Evolutionary conservation across 2,797 vertebrate species (phyloP).

Genomic region (Bradypus variegatus): DNA sequence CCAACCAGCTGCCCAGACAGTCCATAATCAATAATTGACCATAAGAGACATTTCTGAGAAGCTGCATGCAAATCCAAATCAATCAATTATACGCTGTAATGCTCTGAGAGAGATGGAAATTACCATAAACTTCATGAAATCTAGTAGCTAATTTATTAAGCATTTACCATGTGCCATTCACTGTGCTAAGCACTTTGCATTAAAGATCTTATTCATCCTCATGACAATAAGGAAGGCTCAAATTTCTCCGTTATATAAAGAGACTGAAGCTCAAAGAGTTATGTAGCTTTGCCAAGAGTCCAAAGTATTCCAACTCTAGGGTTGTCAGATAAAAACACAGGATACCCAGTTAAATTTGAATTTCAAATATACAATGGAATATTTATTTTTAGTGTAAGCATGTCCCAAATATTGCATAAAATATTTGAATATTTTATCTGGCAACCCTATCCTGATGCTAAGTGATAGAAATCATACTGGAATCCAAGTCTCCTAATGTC

Average conservation of each 20-base stretch:
- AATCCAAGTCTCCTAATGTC: background rate
- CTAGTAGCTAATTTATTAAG: background rate
- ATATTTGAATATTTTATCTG: slow-evolving; percentile 5
- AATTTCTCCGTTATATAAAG: background rate
- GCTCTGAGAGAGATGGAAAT: slow-evolving; percentile 25
- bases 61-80: background rate
- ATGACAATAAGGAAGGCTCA: background rate
- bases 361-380: background rate
- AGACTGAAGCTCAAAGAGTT: background rate
- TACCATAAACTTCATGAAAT: slow-evolving; percentile 5
- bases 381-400: background rate
- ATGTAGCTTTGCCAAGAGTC: background rate
- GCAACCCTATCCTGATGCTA: background rate
- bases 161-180: background rate
- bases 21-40: background rate
- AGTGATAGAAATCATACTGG: background rate
- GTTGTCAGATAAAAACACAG: background rate
- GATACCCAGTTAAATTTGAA: background rate
- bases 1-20: background rate
- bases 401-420: background rate
- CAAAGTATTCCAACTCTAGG: background rate
- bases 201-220: slow-evolving; percentile 13
- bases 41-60: slow-evolving; percentile 3
- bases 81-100: slow-evolving; percentile 32
- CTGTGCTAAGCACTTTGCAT: background rate